Evolutionary conservation across 2,113 vertebrate genomes (phyloP).

Genomic region (Oceanites oceanicus): DNA sequence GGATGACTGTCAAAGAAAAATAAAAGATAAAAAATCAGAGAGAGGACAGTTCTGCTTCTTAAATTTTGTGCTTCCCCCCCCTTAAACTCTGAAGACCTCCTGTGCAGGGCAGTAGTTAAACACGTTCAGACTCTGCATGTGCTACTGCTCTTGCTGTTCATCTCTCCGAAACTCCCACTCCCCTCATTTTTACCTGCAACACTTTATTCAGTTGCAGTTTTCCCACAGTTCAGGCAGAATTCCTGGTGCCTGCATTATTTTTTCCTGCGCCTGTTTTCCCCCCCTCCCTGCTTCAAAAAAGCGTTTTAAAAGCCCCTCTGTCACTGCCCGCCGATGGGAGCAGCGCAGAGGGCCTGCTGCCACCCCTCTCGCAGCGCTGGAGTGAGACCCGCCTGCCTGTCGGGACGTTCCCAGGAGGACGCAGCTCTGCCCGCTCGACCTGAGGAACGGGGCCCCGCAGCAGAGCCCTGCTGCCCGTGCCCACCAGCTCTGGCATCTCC

Average conservation of each 20-base stretch:
- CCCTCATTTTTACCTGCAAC: not conserved
- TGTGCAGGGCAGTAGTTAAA: no score
- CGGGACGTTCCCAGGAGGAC: accelerated
- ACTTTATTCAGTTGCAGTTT: not conserved
- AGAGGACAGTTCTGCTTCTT: not conserved
- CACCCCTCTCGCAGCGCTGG: no score
- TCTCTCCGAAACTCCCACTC: accelerated
- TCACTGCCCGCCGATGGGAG: no score
- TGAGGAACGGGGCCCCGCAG: not conserved
- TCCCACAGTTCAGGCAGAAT: not conserved
- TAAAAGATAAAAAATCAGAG: not conserved
- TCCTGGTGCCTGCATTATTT: not conserved
- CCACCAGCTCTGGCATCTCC: not conserved
- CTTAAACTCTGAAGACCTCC: no score
- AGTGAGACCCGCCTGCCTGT: no score
- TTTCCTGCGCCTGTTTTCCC: accelerated
- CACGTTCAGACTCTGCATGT: accelerated
- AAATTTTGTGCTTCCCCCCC: not conserved
- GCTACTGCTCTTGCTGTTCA: accelerated
- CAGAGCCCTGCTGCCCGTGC: not conserved
- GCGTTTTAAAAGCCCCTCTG: accelerated
- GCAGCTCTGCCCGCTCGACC: not conserved
- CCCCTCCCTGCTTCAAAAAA: accelerated
- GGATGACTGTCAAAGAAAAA: not conserved
- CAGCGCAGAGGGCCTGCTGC: not conserved